A percentile compares a stretch with the other conserved stretches of the same genome.
Evolutionary conservation across 2,797 vertebrate species (phyloP).

Genomic region (Margarornis squamiger): DNA sequence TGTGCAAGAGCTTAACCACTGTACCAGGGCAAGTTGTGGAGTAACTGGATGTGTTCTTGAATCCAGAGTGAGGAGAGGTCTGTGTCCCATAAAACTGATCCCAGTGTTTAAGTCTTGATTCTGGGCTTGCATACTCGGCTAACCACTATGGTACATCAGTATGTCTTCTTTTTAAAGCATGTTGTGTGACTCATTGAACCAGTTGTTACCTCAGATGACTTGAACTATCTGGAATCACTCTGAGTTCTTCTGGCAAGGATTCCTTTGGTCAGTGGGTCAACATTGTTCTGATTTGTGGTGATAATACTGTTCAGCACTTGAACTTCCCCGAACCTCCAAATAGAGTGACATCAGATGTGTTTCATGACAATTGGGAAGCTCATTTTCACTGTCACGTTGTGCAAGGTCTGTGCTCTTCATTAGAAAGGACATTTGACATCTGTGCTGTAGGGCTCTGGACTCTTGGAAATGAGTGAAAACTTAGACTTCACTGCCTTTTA

Average conservation of each 20-base stretch:
- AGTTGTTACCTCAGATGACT: constrained; percentile 21
- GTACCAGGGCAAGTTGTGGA: neutral
- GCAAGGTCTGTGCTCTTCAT: neutral
- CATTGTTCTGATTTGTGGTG: neutral
- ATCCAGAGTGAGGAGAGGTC: neutral
- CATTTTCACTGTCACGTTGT: neutral
- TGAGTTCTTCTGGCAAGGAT: neutral
- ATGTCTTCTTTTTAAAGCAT: neutral
- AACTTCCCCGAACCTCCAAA: neutral
- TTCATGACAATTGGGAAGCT: neutral
- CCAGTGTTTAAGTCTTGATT: neutral
- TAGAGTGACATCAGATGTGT: neutral
- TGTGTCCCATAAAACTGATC: neutral
- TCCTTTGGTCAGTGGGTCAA: neutral
- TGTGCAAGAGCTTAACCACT: neutral
- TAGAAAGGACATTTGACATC: neutral
- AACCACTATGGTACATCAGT: neutral
- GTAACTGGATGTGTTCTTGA: neutral
- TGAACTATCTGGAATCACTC: neutral
- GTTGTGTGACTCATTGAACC: neutral
- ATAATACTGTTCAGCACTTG: neutral
- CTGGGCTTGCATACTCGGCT: neutral
- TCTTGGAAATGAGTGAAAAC: neutral
- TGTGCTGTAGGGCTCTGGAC: neutral
- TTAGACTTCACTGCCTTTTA: neutral